Conservation (phyloP, 2,888 invertebrate species). For the Hymenopus coronatus region DNA sequence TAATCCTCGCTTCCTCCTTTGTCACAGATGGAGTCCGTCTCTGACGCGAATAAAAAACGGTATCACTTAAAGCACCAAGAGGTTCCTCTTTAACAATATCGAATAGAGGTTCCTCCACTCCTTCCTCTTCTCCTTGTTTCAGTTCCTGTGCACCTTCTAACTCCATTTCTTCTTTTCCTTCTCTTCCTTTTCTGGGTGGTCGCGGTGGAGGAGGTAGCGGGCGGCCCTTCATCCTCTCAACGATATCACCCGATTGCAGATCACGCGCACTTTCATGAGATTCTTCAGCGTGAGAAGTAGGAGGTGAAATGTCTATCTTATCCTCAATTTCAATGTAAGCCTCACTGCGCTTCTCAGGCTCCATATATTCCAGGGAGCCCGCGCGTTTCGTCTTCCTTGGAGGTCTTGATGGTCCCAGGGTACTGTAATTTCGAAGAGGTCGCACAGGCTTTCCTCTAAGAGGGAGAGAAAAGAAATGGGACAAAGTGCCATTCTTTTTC, state of each 20-base stretch:
- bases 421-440: constrained; percentile 60
- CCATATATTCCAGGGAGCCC: not conserved
- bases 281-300: constrained; percentile 12
- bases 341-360: constrained; percentile 11
- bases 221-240: constrained; percentile 80
- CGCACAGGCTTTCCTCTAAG: constrained; percentile 54
- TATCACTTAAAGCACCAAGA: constrained; percentile 30
- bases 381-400: constrained; percentile 55
- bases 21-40: constrained; percentile 38
- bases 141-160: not conserved
- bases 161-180: not conserved
- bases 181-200: constrained; percentile 66
- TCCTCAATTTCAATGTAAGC: constrained; percentile 30
- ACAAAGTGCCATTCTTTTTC: constrained; percentile 46
- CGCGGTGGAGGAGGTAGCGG: constrained; percentile 84
- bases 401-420: constrained; percentile 57
- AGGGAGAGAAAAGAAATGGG: constrained; percentile 68
- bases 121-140: constrained; percentile 44
- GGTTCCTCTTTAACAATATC: constrained; percentile 26
- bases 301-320: constrained; percentile 11
- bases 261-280: constrained; percentile 47
- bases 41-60: constrained; percentile 21
- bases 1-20: constrained; percentile 30
- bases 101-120: constrained; percentile 20
- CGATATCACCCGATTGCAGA: constrained; percentile 70